Percentiles rank a stretch among this genome's conserved stretches.
phyloP scores from a whole-genome alignment of 1,140 invertebrate species.

The Drosophila watanabei region DNA sequence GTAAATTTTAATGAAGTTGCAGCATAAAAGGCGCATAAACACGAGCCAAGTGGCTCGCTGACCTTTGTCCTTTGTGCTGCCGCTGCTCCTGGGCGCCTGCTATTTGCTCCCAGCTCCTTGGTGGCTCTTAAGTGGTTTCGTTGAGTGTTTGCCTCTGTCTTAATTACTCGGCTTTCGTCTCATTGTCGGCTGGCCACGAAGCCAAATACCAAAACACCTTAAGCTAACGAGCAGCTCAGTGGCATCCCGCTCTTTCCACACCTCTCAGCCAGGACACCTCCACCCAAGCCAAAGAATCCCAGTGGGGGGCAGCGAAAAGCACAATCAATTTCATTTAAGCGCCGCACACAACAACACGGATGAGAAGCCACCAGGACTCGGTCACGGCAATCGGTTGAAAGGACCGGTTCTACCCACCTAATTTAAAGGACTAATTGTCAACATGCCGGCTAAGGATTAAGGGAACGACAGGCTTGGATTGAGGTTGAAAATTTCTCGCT shows the following conservation, averaged over 20 bases:
- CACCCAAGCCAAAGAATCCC: background rate
- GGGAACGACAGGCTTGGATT: background rate
- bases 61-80: constrained; percentile 47
- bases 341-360: constrained; percentile 1
- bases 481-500: background rate
- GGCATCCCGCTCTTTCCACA: background rate
- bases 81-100: background rate
- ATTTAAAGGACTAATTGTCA: constrained; percentile 79
- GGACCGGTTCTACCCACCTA: constrained; percentile 45
- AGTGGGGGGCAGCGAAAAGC: constrained; percentile 45
- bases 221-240: constrained; percentile 48
- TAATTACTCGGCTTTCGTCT: constrained; percentile 57
- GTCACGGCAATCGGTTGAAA: background rate
- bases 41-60: constrained; percentile 44
- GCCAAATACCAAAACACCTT: constrained; percentile 57
- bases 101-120: constrained; percentile 14
- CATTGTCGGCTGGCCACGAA: constrained; percentile 39
- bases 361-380: constrained; percentile 23
- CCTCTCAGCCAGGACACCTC: background rate
- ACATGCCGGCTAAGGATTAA: constrained; percentile 31
- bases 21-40: constrained; percentile 68
- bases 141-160: constrained; percentile 48
- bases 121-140: constrained; percentile 25
- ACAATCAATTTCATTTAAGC: constrained; percentile 62
- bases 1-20: constrained; percentile 78